phyloP scores from a whole-genome alignment of 2,797 vertebrate genomes.

The Acanthopagrus latus region DNA sequence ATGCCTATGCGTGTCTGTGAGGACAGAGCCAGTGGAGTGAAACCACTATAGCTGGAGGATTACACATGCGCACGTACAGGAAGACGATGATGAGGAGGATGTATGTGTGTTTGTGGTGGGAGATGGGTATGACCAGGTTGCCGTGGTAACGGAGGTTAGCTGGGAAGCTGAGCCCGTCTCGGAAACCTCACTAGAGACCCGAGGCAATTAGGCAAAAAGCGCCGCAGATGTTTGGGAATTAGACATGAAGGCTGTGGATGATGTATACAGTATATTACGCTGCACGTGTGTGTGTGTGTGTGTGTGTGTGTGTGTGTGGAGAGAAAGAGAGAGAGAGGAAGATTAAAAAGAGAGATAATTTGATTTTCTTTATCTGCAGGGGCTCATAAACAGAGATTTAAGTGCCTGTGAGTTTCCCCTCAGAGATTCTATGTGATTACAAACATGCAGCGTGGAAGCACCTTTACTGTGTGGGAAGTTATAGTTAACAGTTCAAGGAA shows the following conservation, averaged over 20 bases:
- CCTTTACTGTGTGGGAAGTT: not conserved
- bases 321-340: not conserved
- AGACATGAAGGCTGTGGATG: constrained; percentile 25
- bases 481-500: not conserved
- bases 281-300: not conserved
- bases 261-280: not conserved
- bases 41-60: not conserved
- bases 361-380: constrained; percentile 11
- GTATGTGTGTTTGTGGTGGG: constrained; percentile 12
- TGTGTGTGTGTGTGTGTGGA: no score
- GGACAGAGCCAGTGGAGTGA: not conserved
- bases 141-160: constrained; percentile 67
- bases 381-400: constrained; percentile 22
- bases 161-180: constrained; percentile 40
- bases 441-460: not conserved
- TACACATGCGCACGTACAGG: not conserved
- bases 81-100: not conserved
- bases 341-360: not conserved
- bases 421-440: not conserved
- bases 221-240: constrained; percentile 64
- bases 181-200: constrained; percentile 41
- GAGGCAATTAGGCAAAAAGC: constrained; percentile 68
- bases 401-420: constrained; percentile 1
- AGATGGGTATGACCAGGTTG: constrained; percentile 56
- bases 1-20: constrained; percentile 15